phyloP scores from a whole-genome alignment of 2,113 vertebrate genomes.

The Cavia aperea region DNA sequence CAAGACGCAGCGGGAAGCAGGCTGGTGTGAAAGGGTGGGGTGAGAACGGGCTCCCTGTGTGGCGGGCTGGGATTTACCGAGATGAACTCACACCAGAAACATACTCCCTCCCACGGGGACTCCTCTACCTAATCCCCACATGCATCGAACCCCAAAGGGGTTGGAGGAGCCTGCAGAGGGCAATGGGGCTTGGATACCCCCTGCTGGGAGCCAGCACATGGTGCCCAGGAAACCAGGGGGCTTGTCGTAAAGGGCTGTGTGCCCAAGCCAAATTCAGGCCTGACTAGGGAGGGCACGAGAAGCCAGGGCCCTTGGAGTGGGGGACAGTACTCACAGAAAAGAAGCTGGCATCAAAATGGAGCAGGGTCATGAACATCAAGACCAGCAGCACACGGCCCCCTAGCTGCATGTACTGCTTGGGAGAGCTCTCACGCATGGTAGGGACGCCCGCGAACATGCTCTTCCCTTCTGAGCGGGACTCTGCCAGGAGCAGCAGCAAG shows the following conservation, averaged over 20 bases:
- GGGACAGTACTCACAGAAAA: slow-evolving; percentile 85
- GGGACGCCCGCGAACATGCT: slow-evolving; percentile 99
- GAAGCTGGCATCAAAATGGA: slow-evolving; percentile 94
- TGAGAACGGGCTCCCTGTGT: accelerated
- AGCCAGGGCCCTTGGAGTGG: accelerated
- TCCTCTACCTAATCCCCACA: not conserved
- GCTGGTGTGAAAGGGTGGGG: accelerated
- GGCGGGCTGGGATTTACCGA: too few relatives aligned
- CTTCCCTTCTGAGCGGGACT: slow-evolving; percentile 95
- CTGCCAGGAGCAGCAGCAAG: slow-evolving; percentile 90
- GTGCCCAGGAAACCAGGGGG: not conserved
- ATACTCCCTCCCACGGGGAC: too few relatives aligned
- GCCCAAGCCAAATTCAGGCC: too few relatives aligned
- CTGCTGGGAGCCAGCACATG: not conserved
- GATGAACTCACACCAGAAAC: not conserved
- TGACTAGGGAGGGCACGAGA: not conserved
- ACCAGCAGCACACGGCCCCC: slow-evolving; percentile 92
- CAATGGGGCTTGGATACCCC: not conserved
- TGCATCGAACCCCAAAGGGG: accelerated
- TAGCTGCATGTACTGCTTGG: slow-evolving; percentile 98
- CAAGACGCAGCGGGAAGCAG: not conserved
- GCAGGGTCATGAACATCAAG: slow-evolving; percentile 98
- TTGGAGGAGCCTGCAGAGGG: accelerated
- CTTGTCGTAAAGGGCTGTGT: not conserved
- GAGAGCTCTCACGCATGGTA: slow-evolving; percentile 95